Evolutionary conservation across 2,113 vertebrate species (phyloP).

Genomic region (Halichoeres trimaculatus): DNA sequence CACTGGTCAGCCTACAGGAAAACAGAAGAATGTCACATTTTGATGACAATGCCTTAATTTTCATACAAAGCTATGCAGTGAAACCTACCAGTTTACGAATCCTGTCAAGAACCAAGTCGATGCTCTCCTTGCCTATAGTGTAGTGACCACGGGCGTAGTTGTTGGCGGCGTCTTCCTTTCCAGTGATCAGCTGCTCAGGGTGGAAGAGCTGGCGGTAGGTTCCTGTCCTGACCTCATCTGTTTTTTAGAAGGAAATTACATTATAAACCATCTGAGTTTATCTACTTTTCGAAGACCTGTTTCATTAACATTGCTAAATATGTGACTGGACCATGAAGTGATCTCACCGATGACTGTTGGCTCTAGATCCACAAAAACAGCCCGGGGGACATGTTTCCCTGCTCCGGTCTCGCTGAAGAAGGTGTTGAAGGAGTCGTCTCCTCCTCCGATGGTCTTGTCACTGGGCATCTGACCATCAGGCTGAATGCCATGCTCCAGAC

Average conservation of each 20-base stretch:
- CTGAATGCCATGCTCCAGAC: constrained; percentile 91
- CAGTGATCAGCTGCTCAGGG: constrained; percentile 87
- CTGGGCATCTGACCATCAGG: constrained; percentile 78
- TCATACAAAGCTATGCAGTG: neutral
- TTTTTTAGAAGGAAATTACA: neutral
- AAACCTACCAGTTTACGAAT: constrained; percentile 74
- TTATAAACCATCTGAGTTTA: neutral
- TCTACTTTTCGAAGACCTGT: too few species aligned
- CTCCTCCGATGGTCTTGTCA: constrained; percentile 76
- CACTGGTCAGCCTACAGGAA: constrained; percentile 79
- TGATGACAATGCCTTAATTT: fast-evolving
- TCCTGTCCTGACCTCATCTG: constrained; percentile 85
- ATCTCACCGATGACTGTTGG: constrained; percentile 77
- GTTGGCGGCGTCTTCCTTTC: constrained; percentile 89
- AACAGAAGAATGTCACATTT: neutral
- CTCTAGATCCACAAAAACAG: constrained; percentile 79
- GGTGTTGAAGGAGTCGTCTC: constrained; percentile 80
- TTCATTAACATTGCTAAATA: too few species aligned
- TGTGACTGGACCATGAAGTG: neutral
- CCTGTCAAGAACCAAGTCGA: constrained; percentile 76
- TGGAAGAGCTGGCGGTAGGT: constrained; percentile 88
- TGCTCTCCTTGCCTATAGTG: constrained; percentile 79
- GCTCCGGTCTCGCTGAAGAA: constrained; percentile 83
- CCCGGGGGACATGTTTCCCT: constrained; percentile 77
- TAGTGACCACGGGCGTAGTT: constrained; percentile 86